These are phyloP conservation scores for Mus minutoides DNA, from an alignment of 2,797 vertebrate species.

Conservation along the genomic window DNA sequence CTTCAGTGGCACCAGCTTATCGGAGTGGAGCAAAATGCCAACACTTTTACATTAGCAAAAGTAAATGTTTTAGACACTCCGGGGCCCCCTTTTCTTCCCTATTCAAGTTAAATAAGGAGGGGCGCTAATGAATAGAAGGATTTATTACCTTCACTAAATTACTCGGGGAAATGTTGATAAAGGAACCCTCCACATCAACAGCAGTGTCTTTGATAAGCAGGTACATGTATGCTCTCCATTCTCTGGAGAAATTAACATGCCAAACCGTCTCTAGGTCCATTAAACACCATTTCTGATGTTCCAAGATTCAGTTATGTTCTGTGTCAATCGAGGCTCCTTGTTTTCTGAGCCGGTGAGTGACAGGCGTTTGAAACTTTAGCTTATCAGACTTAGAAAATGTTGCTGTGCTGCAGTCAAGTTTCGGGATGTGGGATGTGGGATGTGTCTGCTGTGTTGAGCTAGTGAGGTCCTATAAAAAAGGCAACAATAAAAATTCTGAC, in stretches of 20 bases:
- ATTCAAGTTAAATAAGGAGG: slow-evolving; percentile 86
- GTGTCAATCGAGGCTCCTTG: slow-evolving; percentile 3
- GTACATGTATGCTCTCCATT: slow-evolving; percentile 71
- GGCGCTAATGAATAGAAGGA: slow-evolving; percentile 85
- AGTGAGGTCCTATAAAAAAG: not conserved
- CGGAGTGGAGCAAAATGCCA: slow-evolving; percentile 89
- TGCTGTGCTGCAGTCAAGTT: slow-evolving; percentile 26
- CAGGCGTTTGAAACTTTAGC: slow-evolving; percentile 65
- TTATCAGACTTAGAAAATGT: slow-evolving; percentile 33
- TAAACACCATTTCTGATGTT: slow-evolving; percentile 71
- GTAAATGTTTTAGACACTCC: slow-evolving; percentile 90
- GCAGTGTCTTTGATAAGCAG: slow-evolving; percentile 85
- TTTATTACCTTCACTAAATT: slow-evolving; percentile 88
- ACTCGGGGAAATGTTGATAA: slow-evolving; percentile 86
- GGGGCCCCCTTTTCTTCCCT: slow-evolving; percentile 80
- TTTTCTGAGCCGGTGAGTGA: slow-evolving; percentile 59
- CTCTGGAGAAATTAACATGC: slow-evolving; percentile 82
- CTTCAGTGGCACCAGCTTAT: slow-evolving; percentile 90
- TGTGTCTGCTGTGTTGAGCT: not conserved
- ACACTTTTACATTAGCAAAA: slow-evolving; percentile 90
- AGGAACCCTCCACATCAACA: slow-evolving; percentile 79
- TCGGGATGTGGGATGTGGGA: not conserved
- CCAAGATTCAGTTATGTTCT: slow-evolving; percentile 45
- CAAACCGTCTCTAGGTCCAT: slow-evolving; percentile 72
- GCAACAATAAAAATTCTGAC: not conserved